Percentiles rank a stretch among this genome's conserved stretches.
These are phyloP conservation scores for Rhombomys opimus DNA, from an alignment of 2,113 vertebrate species.

Conservation along the genomic window DNA sequence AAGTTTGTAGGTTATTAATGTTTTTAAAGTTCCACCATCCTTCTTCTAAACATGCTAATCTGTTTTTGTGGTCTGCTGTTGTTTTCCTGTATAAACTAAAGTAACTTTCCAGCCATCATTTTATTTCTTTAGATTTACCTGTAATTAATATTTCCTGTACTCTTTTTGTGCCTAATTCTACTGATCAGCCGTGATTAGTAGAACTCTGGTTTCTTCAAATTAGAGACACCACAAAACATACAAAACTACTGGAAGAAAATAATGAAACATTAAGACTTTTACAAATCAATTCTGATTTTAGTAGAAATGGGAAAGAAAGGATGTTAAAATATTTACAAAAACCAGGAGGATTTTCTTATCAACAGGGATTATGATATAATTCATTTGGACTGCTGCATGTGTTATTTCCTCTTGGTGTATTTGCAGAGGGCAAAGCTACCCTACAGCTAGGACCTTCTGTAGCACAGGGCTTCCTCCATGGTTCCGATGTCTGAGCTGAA, in stretches of 20 bases:
- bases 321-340: slow-evolving; percentile 36
- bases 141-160: not conserved
- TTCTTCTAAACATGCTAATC: not conserved
- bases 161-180: not conserved
- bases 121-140: slow-evolving; percentile 26
- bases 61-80: not conserved
- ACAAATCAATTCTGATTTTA: not conserved
- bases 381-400: slow-evolving; percentile 38
- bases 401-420: slow-evolving; percentile 2
- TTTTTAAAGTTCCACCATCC: not conserved
- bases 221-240: not conserved
- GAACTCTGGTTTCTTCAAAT: not conserved
- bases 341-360: not conserved
- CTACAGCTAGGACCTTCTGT: not conserved
- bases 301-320: not conserved
- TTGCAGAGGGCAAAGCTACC: not conserved
- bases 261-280: not conserved
- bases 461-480: slow-evolving; percentile 18
- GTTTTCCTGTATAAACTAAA: slow-evolving; percentile 11
- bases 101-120: not conserved
- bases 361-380: not conserved
- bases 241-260: not conserved
- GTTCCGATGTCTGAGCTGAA: slow-evolving; percentile 38
- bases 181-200: not conserved
- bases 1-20: not conserved